Conservation (phyloP, 2,113 vertebrate genomes). For the Oophaga pumilio region DNA sequence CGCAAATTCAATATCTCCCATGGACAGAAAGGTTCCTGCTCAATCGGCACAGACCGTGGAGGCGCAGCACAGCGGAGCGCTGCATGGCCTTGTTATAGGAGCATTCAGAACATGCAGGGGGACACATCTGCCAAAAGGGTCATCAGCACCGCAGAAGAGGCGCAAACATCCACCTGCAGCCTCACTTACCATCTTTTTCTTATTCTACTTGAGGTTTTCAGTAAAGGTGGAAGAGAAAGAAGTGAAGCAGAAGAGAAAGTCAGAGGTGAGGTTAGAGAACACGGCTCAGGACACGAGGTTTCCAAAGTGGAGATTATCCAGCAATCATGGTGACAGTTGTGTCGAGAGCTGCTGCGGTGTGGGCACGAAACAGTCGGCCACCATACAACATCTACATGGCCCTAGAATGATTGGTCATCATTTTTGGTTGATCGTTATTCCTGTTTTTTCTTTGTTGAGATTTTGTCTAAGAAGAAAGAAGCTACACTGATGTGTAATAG, state of each 20-base stretch:
- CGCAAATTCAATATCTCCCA: neutral
- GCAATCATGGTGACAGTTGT: neutral
- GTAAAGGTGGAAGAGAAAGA: conserved; percentile 76
- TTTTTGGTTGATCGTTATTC: neutral
- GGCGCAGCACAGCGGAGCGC: too few relatives aligned
- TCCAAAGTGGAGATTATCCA: neutral
- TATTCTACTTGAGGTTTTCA: conserved; percentile 94
- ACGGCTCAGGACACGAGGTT: neutral
- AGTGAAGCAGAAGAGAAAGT: conserved; percentile 62
- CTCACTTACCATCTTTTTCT: conserved; percentile 98
- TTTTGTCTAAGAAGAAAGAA: too few relatives aligned
- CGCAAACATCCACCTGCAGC: conserved; percentile 65
- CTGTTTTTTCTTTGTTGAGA: neutral
- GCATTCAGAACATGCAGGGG: conserved; percentile 21
- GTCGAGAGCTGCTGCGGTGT: too few relatives aligned
- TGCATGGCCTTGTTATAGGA: neutral
- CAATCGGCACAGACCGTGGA: neutral
- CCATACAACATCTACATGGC: too few relatives aligned
- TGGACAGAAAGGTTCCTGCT: neutral
- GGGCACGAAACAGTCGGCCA: too few relatives aligned
- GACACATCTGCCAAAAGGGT: neutral
- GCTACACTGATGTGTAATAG: too few relatives aligned
- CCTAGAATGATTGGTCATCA: too few relatives aligned
- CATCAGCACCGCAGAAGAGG: neutral
- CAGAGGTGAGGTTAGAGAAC: conserved; percentile 69